A percentile compares a stretch with the other conserved stretches of the same genome.
Conservation (phyloP, 64 coral and sea anemone genomes). For the Dendrophyllia cribrosa region DNA sequence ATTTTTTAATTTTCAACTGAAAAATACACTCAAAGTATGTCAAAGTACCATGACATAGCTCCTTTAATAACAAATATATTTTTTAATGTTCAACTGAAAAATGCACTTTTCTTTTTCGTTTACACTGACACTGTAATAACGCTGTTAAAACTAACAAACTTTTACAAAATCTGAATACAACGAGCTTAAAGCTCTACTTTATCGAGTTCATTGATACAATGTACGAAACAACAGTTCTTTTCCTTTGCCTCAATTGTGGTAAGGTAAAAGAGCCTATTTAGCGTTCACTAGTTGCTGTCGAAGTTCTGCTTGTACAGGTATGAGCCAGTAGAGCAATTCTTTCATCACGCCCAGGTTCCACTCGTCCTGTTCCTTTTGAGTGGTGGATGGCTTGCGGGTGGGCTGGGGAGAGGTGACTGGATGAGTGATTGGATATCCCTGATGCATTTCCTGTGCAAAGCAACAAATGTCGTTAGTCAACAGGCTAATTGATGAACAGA, state of each 20-base stretch:
- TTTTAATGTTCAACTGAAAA: no score
- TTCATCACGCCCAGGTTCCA: constrained; percentile 28
- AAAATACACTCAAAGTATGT: no score
- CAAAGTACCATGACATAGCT: no score
- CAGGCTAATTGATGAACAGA: not conserved
- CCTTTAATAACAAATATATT: no score
- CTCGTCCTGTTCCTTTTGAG: constrained; percentile 41
- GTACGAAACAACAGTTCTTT: not conserved
- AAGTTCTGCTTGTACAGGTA: not conserved
- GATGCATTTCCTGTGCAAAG: not conserved
- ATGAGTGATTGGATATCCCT: not conserved
- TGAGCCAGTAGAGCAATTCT: constrained; percentile 2
- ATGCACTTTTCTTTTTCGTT: not conserved
- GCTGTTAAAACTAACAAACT: not conserved
- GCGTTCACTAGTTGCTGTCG: not conserved
- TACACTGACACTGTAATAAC: not conserved
- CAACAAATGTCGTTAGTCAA: not conserved
- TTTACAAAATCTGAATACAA: not conserved
- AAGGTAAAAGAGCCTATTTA: not conserved
- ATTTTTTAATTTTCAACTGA: no score
- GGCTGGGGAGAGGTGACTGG: not conserved
- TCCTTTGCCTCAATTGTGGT: not conserved
- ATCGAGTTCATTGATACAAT: constrained; percentile 18
- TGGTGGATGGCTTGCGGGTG: constrained; percentile 24
- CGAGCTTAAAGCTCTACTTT: constrained; percentile 16